These are phyloP conservation scores for Aphidius colemani DNA, from an alignment of 2,888 invertebrate species.

Conservation along the genomic window DNA sequence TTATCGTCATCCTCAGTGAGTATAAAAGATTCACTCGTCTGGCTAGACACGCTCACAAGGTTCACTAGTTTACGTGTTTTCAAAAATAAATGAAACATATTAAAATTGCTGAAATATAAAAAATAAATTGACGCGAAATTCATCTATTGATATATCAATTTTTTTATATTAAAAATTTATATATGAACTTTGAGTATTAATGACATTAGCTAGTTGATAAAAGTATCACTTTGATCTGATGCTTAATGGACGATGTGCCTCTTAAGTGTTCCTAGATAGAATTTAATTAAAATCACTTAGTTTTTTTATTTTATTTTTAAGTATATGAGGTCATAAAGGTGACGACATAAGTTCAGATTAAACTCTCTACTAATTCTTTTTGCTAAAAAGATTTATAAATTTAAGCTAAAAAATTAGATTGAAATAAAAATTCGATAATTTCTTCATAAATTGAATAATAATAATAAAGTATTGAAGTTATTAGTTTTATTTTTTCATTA, in stretches of 20 bases:
- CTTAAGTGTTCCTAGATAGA: conserved; percentile 55
- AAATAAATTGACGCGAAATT: neutral
- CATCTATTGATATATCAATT: too few species aligned
- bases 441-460: too few species aligned
- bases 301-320: conserved; percentile 41
- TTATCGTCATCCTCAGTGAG: conserved; percentile 24
- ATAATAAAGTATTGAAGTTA: too few species aligned
- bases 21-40: conserved; percentile 33
- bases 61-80: conserved; percentile 4
- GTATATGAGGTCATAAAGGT: conserved; percentile 14
- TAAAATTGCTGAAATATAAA: neutral
- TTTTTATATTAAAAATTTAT: too few species aligned
- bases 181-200: neutral
- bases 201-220: conserved; percentile 50
- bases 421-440: too few species aligned
- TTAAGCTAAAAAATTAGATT: too few species aligned
- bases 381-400: too few species aligned
- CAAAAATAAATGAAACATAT: neutral
- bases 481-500: too few species aligned
- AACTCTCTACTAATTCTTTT: too few species aligned
- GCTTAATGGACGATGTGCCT: conserved; percentile 54
- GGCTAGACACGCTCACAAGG: conserved; percentile 4
- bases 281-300: conserved; percentile 58
- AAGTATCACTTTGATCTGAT: conserved; percentile 57
- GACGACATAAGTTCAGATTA: neutral